phyloP scores from a whole-genome alignment of 2,113 vertebrate species.

The Thermophis baileyi region DNA sequence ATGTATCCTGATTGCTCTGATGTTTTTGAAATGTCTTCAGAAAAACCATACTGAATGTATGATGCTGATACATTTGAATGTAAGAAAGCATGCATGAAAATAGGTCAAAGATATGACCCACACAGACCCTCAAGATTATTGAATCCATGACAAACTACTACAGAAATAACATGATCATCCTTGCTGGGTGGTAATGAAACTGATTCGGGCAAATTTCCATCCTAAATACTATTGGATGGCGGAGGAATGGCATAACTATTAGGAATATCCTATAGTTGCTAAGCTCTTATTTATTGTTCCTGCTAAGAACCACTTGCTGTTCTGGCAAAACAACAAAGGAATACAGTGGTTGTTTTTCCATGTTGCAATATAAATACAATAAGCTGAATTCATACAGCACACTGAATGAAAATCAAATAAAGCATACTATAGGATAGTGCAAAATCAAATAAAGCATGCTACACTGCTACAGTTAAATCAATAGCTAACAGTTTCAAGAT shows the following conservation, averaged over 20 bases:
- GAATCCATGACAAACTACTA: background rate
- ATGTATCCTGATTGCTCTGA: background rate
- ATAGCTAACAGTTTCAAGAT: background rate
- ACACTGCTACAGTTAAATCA: background rate
- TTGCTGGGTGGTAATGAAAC: background rate
- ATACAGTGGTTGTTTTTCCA: background rate
- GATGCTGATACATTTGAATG: background rate
- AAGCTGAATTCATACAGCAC: background rate
- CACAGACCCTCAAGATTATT: background rate
- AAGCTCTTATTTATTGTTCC: background rate
- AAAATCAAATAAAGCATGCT: background rate
- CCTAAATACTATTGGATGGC: background rate
- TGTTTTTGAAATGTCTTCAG: background rate
- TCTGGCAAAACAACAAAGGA: conserved; percentile 2
- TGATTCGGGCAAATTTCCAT: background rate
- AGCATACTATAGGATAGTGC: background rate
- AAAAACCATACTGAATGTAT: background rate
- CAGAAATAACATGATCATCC: background rate
- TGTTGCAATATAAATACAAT: background rate
- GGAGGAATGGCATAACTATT: background rate
- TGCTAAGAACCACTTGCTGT: background rate
- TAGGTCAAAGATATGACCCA: background rate
- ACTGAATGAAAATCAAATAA: background rate
- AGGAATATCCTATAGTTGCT: background rate
- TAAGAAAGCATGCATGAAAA: background rate